These are phyloP conservation scores for Centropyge bicolor DNA, from an alignment of 2,797 vertebrate species.

Conservation along the genomic window DNA sequence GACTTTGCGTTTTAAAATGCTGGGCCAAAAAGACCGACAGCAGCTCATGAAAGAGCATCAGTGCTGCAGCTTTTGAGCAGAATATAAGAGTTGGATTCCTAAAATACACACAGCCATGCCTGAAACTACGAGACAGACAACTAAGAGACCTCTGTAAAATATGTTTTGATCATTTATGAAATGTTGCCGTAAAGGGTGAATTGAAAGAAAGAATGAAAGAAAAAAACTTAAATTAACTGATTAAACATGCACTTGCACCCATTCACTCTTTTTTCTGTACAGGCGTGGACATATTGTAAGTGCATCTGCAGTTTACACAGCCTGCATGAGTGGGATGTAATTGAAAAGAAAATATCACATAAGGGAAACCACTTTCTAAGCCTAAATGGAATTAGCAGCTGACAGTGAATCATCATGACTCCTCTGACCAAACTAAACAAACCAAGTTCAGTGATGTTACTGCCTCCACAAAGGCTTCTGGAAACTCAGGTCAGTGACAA, in stretches of 20 bases:
- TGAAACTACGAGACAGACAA: neutral
- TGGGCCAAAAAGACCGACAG: slow-evolving; percentile 12
- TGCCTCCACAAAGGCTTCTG: neutral
- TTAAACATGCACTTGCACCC: slow-evolving; percentile 4
- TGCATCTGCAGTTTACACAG: neutral
- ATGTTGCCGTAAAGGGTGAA: neutral
- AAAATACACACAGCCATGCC: slow-evolving; percentile 10
- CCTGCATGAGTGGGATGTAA: neutral
- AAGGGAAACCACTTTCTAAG: neutral
- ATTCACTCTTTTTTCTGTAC: neutral
- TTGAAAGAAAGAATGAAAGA: neutral
- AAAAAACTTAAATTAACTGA: neutral
- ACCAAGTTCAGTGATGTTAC: neutral
- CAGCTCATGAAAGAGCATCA: slow-evolving; percentile 14
- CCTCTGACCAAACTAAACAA: neutral
- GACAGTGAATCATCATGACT: neutral
- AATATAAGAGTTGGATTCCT: slow-evolving; percentile 26
- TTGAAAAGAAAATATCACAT: neutral
- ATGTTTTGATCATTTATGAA: neutral
- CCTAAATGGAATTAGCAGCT: neutral
- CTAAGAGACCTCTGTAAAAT: neutral
- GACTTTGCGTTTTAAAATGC: slow-evolving; percentile 26
- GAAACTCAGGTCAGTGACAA: neutral
- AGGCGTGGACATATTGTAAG: neutral
- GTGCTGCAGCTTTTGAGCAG: neutral